These are phyloP conservation scores for Enteromius trimaculatus DNA, from an alignment of 2,797 vertebrate species.

Conservation along the genomic window DNA sequence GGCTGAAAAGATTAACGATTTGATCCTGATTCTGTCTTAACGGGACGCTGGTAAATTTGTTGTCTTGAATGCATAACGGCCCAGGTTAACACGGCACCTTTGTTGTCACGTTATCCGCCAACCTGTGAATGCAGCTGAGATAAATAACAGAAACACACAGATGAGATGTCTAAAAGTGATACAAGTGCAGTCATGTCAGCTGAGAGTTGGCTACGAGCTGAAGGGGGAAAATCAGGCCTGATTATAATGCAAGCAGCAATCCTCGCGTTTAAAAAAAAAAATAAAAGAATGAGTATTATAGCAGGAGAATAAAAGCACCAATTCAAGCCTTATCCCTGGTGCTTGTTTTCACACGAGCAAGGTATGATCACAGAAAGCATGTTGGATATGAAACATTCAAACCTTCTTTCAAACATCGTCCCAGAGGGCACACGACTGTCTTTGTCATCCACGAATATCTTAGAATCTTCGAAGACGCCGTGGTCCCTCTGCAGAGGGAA, in stretches of 20 bases:
- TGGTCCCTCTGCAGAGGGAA: constrained; percentile 22
- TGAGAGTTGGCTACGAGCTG: constrained; percentile 5
- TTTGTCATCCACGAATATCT: constrained; percentile 27
- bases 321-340: constrained; percentile 7
- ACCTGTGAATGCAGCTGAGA: background rate
- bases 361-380: constrained; percentile 42
- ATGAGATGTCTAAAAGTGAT: constrained; percentile 11
- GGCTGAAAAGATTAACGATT: constrained; percentile 36
- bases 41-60: constrained; percentile 21
- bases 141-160: constrained; percentile 13
- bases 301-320: constrained; percentile 10
- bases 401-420: constrained; percentile 7
- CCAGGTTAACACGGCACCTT: constrained; percentile 19
- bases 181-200: background rate
- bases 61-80: constrained; percentile 3
- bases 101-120: constrained; percentile 9
- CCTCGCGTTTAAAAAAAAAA: background rate
- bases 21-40: constrained; percentile 33
- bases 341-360: constrained; percentile 16
- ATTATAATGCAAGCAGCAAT: constrained; percentile 2
- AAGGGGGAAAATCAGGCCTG: background rate
- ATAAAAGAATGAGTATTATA: background rate
- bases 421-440: constrained; percentile 11
- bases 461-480: constrained; percentile 14
- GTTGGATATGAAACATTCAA: constrained; percentile 40